phyloP scores from a whole-genome alignment of 2,888 invertebrate genomes.

The Acanthosepion esculentum region DNA sequence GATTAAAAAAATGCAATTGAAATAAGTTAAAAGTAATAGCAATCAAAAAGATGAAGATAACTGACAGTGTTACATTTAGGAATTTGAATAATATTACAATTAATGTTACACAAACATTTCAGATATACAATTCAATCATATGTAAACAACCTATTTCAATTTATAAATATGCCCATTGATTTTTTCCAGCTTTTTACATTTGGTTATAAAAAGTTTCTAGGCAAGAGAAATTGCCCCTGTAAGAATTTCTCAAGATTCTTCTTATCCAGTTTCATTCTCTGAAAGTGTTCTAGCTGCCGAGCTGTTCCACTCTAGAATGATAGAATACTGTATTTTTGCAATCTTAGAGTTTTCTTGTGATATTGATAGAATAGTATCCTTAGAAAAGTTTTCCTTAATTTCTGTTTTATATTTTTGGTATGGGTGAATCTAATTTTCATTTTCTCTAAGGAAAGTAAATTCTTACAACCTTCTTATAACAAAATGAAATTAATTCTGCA shows the following conservation, averaged over 20 bases:
- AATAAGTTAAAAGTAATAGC: neutral
- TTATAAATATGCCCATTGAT: neutral
- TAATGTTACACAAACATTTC: neutral
- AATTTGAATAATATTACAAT: neutral
- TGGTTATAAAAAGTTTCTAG: neutral
- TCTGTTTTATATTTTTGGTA: neutral
- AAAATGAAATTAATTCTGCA: neutral
- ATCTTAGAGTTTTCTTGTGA: neutral
- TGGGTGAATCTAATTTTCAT: neutral
- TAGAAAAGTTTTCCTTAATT: neutral
- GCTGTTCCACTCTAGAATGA: neutral
- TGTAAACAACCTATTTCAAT: neutral
- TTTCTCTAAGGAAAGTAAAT: neutral
- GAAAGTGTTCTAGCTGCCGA: neutral
- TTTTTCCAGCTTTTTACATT: neutral
- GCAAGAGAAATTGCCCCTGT: neutral
- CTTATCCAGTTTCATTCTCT: neutral
- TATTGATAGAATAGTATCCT: too few relatives aligned
- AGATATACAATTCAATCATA: neutral
- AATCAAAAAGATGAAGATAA: neutral
- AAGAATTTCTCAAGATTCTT: neutral
- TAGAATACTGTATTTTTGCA: neutral
- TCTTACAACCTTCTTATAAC: neutral
- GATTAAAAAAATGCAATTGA: neutral
- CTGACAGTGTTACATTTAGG: too few relatives aligned